phyloP scores from a whole-genome alignment of 1,140 invertebrate species.

The Tetragonula clypearis region DNA sequence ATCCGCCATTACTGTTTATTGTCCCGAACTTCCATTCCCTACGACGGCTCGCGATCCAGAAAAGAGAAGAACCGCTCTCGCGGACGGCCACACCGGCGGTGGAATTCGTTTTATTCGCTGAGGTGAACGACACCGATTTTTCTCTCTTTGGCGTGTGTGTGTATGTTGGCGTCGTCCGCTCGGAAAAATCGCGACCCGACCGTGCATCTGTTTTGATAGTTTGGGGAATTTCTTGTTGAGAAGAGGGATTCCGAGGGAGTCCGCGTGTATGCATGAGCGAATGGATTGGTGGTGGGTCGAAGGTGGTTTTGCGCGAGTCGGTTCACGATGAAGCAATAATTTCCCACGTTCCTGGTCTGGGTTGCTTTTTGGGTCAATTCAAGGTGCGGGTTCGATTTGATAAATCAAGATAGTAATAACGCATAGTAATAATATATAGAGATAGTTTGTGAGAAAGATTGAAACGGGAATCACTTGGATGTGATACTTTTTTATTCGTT shows the following conservation, averaged over 20 bases:
- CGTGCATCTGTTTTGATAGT: background rate
- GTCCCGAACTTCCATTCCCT: conserved; percentile 76
- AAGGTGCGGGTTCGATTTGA: background rate
- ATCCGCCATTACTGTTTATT: conserved; percentile 76
- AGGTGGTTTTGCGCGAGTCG: background rate
- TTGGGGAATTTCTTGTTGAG: background rate
- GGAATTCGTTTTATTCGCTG: conserved; percentile 43
- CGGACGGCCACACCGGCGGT: conserved; percentile 31
- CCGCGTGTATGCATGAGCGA: background rate
- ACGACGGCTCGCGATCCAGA: conserved; percentile 42
- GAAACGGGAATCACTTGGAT: background rate
- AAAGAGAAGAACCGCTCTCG: conserved; percentile 54
- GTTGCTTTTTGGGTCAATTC: background rate
- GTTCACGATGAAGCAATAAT: background rate
- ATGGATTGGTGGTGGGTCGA: background rate
- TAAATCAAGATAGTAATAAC: no score
- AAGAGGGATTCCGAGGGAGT: background rate
- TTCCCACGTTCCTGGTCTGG: background rate
- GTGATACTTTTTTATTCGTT: background rate
- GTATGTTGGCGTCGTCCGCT: background rate
- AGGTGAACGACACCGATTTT: conserved; percentile 59
- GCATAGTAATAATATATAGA: background rate
- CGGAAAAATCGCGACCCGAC: conserved; percentile 23
- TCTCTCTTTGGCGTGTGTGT: background rate
- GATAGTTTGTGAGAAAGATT: background rate